phyloP scores from a whole-genome alignment of 2,113 vertebrate species.

The Neolamprologus toae region DNA sequence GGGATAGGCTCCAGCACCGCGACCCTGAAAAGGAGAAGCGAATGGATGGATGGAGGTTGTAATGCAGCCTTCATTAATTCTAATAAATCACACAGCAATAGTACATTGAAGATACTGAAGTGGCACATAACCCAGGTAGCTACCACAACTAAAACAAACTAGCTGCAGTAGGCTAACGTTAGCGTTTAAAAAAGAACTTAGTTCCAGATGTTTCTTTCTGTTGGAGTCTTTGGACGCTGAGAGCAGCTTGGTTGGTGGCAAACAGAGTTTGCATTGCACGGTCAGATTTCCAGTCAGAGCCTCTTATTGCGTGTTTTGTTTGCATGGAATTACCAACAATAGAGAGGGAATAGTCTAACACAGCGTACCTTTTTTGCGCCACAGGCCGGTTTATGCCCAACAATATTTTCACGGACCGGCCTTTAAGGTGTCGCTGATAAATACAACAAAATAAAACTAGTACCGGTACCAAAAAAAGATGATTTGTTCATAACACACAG shows the following conservation, averaged over 20 bases:
- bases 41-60: neutral
- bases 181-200: neutral
- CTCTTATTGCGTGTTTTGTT: neutral
- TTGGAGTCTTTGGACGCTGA: neutral
- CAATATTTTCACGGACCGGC: no score
- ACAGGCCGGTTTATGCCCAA: no score
- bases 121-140: neutral
- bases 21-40: no score
- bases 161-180: neutral
- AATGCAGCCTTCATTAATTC: neutral
- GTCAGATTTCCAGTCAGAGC: neutral
- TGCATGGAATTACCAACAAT: neutral
- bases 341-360: neutral
- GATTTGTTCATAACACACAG: accelerated
- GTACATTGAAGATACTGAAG: neutral
- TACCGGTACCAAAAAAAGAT: accelerated
- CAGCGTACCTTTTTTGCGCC: no score
- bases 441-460: no score
- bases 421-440: no score
- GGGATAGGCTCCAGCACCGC: no score
- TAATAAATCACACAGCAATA: neutral
- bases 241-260: neutral
- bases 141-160: neutral
- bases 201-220: accelerated
- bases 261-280: neutral